Conservation (phyloP, 1,140 invertebrate genomes). For the Zaprionus africanus region DNA sequence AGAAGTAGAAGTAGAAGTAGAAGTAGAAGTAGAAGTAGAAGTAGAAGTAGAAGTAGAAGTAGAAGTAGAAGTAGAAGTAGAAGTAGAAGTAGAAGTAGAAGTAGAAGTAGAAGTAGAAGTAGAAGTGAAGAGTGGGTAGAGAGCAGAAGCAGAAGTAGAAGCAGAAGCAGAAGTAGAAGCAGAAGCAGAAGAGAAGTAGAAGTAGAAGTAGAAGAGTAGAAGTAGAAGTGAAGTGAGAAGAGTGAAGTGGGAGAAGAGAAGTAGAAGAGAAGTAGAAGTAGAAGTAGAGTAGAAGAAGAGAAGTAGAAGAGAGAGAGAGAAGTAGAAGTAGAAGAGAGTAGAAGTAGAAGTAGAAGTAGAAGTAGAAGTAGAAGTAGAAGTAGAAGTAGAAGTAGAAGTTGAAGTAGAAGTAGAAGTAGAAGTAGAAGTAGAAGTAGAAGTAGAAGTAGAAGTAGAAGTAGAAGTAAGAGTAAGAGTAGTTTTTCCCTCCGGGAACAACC, state of each 20-base stretch:
- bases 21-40: not conserved
- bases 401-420: not conserved
- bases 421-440: not conserved
- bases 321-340: not conserved
- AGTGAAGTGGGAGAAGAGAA: not conserved
- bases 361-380: not conserved
- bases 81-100: not conserved
- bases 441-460: not conserved
- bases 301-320: constrained; percentile 1
- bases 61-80: not conserved
- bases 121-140: not conserved
- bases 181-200: not conserved
- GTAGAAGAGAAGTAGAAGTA: not conserved
- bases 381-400: not conserved
- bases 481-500: not conserved
- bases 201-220: too few relatives aligned
- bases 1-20: not conserved
- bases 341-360: not conserved
- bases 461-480: not conserved
- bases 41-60: not conserved
- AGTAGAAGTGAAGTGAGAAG: too few relatives aligned
- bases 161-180: not conserved
- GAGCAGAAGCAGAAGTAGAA: not conserved
- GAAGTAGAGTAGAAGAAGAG: too few relatives aligned
- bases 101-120: not conserved